Percentiles rank a stretch among this genome's conserved stretches.
phyloP scores from a whole-genome alignment of 2,113 vertebrate genomes.

The Turdus rufiventris region DNA sequence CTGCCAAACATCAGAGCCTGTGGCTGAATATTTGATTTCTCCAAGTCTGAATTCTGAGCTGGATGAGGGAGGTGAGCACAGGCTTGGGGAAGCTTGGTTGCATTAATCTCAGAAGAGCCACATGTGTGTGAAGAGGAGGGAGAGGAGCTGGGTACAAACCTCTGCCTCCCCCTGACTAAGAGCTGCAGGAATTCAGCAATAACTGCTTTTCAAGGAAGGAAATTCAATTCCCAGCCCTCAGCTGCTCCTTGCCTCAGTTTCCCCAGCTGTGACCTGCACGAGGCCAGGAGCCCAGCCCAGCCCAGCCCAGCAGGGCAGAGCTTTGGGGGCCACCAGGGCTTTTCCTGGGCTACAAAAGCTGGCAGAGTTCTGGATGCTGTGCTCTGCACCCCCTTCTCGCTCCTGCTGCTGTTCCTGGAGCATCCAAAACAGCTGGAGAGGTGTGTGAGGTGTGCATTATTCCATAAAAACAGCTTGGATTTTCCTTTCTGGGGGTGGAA shows the following conservation, averaged over 20 bases:
- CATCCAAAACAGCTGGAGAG: not conserved
- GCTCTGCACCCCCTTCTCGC: not conserved
- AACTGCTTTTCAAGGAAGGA: too few relatives aligned
- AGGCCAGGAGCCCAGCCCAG: not conserved
- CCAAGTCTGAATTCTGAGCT: not conserved
- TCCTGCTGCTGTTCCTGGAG: not conserved
- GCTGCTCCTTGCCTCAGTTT: not conserved
- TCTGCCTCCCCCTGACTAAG: not conserved
- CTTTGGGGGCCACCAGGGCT: not conserved
- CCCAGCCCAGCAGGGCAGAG: not conserved
- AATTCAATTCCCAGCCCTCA: not conserved
- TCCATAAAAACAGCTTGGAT: not conserved
- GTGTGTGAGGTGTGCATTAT: not conserved
- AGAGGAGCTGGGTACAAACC: not conserved
- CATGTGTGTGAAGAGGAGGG: not conserved
- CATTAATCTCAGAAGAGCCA: not conserved
- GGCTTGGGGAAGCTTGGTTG: not conserved
- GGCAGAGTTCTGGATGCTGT: not conserved
- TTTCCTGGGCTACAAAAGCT: not conserved
- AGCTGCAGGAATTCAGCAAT: not conserved
- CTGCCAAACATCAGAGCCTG: not conserved
- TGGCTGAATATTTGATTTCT: rapidly evolving
- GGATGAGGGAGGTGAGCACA: not conserved
- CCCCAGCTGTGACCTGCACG: not conserved
- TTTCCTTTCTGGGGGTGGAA: not conserved